Percentiles rank a stretch among this genome's conserved stretches.
phyloP scores from a whole-genome alignment of 23 tunicate species.

The Trididemnum clinides region DNA sequence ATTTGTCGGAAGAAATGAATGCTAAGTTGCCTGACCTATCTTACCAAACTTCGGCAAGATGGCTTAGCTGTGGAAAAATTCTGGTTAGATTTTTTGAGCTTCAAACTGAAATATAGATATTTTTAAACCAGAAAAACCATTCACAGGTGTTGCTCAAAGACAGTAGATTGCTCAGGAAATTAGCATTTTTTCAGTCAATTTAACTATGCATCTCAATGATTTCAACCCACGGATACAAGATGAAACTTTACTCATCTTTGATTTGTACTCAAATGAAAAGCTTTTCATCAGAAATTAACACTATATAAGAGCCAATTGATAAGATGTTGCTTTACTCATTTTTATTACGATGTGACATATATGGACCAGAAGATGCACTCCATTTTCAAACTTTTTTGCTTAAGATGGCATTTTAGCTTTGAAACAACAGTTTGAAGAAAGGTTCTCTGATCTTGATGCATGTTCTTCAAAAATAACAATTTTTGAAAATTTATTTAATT shows the following conservation, averaged over 20 bases:
- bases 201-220: not conserved
- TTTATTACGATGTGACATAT: not conserved
- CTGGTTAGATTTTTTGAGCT: not conserved
- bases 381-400: not conserved
- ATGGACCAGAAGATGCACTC: not conserved
- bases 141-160: not conserved
- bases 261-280: not conserved
- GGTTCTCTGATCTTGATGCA: conserved; percentile 5
- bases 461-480: not conserved
- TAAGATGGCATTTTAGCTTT: not conserved
- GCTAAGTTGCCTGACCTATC: not conserved
- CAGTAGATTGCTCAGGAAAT: not conserved
- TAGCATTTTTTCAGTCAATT: not conserved
- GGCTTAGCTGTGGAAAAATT: conserved; percentile 10
- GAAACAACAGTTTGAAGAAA: not conserved
- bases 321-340: not conserved
- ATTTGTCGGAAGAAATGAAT: not conserved
- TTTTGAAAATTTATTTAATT: not conserved
- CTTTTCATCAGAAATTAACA: not conserved
- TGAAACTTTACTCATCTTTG: not conserved
- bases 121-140: not conserved
- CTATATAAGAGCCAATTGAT: not conserved
- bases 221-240: not conserved
- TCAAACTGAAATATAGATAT: not conserved
- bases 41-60: not conserved